Evolutionary conservation across 2,888 invertebrate species (phyloP).

Genomic region (Eremobia ochroleuca): DNA sequence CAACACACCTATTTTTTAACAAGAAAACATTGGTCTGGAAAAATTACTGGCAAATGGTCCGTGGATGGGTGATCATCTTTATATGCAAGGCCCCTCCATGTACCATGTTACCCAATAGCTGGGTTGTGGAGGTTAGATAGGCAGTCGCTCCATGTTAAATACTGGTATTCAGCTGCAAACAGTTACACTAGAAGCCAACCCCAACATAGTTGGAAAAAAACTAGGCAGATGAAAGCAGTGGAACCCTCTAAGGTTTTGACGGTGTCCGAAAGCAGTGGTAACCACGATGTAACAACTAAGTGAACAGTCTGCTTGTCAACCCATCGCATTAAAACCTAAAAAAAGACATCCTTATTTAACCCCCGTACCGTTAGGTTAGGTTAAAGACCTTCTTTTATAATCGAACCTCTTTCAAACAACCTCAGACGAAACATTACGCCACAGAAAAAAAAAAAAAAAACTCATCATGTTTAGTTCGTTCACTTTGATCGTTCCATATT

Average conservation of each 20-base stretch:
- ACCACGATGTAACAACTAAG: not conserved
- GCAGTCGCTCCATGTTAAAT: not conserved
- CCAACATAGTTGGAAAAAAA: not conserved
- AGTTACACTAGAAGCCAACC: not conserved
- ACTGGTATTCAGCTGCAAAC: not conserved
- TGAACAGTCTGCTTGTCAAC: not conserved
- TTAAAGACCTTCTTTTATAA: conserved; percentile 25
- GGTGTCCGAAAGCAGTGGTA: too few species aligned
- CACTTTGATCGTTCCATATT: conserved; percentile 46
- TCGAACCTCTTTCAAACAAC: conserved; percentile 33
- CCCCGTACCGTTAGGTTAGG: conserved; percentile 32
- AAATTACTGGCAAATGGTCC: too few species aligned
- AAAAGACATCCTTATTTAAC: conserved; percentile 18
- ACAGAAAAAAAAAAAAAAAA: conserved; percentile 16
- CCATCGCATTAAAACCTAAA: not conserved
- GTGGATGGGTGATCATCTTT: too few species aligned
- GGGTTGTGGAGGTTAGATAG: not conserved
- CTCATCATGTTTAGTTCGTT: conserved; percentile 28
- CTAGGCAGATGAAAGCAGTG: not conserved
- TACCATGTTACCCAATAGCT: not conserved
- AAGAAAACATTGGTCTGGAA: not conserved
- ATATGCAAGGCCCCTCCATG: too few species aligned
- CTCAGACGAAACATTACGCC: not conserved
- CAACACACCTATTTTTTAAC: not conserved
- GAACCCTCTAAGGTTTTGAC: not conserved